Conservation (phyloP, 2,797 vertebrate species). For the Tragelaphus eurycerus region DNA sequence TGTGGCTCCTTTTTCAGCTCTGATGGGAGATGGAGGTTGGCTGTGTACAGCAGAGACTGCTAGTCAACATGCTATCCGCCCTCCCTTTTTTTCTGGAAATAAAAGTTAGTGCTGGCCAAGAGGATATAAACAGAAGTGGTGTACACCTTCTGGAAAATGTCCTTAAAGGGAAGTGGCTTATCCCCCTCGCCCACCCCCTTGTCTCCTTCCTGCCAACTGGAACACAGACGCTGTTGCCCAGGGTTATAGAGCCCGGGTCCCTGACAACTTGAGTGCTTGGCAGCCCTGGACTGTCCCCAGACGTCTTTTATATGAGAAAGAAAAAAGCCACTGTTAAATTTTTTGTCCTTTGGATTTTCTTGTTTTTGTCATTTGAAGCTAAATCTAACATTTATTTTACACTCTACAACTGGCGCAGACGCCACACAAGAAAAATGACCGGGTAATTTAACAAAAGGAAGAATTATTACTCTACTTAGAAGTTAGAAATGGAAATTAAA, state of each 20-base stretch:
- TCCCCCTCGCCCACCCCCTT: background rate
- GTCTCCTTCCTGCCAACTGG: background rate
- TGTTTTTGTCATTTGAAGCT: background rate
- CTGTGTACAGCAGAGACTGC: background rate
- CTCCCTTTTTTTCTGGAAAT: background rate
- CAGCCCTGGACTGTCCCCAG: background rate
- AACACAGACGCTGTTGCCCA: background rate
- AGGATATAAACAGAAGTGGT: background rate
- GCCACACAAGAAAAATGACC: background rate
- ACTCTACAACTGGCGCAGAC: background rate
- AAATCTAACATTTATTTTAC: background rate
- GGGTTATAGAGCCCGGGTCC: background rate
- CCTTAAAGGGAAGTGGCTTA: background rate
- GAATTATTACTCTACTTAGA: background rate
- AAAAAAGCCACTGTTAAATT: background rate
- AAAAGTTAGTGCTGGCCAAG: background rate
- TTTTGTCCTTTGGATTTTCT: background rate
- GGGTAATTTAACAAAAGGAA: background rate
- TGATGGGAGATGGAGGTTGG: background rate
- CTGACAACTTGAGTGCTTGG: background rate
- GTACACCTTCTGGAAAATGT: background rate
- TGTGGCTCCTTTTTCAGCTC: background rate
- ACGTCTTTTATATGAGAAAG: background rate
- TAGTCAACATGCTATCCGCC: background rate
- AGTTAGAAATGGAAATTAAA: slow-evolving; percentile 23